phyloP scores from a whole-genome alignment of 2,113 vertebrate species.

The Dasyurus viverrinus region DNA sequence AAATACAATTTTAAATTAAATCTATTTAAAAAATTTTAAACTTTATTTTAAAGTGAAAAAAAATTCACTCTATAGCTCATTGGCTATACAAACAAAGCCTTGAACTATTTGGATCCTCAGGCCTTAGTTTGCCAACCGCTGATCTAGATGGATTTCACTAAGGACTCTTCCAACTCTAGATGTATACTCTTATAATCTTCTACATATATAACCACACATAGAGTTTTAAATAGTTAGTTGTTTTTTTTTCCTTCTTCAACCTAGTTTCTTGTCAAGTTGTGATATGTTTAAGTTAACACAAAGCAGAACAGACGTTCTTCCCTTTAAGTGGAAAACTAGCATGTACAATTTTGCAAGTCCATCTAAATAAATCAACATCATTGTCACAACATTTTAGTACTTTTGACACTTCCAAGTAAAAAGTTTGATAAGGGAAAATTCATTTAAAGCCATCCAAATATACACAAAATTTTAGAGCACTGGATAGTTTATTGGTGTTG shows the following conservation, averaged over 20 bases:
- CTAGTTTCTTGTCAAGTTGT: background rate
- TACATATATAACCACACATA: background rate
- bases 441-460: background rate
- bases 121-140: background rate
- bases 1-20: too few relatives aligned
- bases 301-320: background rate
- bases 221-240: background rate
- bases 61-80: background rate
- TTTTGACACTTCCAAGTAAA: background rate
- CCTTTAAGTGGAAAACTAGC: background rate
- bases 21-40: background rate
- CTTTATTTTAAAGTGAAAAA: background rate
- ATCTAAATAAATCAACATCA: background rate
- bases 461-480: background rate
- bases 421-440: background rate
- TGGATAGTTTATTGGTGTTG: background rate
- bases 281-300: background rate
- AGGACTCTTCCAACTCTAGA: background rate
- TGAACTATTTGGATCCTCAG: background rate
- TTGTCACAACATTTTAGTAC: background rate
- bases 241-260: background rate
- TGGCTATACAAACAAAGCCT: background rate
- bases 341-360: background rate
- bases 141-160: background rate
- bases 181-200: background rate